Base-by-base conservation (phyloP, 2,797 vertebrate genomes). In the Phaenicophaeus curvirostris region DNA sequence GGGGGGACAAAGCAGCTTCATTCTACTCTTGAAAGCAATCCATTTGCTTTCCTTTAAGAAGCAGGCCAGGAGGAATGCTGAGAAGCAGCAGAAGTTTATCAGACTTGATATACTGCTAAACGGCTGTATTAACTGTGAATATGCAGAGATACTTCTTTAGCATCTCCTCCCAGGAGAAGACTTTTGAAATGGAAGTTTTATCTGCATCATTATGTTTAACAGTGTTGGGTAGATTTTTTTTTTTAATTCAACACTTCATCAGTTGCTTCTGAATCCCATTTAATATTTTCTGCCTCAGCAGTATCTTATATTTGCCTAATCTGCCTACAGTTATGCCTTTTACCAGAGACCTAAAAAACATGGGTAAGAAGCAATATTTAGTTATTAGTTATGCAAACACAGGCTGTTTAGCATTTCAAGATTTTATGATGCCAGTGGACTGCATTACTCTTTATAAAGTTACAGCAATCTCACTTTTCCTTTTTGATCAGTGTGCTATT, bases 1-100 rank as follows among this genome's bases (percentile, higher is more conserved):
- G 41, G 2, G 12, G 27, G 30, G 24, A 42, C 8, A 39, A 90
- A 84, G 18, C 12, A 74, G 15, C 27, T 85, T 85, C 24, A 31
- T 90, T 93, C 86, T 84, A 77, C 58, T 84, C 54, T 51, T 78
- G 58, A 41, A 94, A 93, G 18, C 3, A 84, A 57, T 86, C 81
- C 13, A 72, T 39, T 77, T 54, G 10, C 19, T 89, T 2, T 0
- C 23, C 14, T 73, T 51, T 61, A 61, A 91, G 62, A 37, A 53
- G 30, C 8, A 63, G 48, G 13, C 61, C 24, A 58, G 58, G n/a
- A 94, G 28, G 35, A 88, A 65, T 51, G 44, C 28, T 59, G 48
- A 78, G 48, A 67, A 76, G 24, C 16, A 42, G 27, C 27, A 79
- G 51, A 62, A 87, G 69, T 46, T 10, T 17, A 66, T 31, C 42